These are phyloP conservation scores for Pangasius mekongensis DNA, from an alignment of 2,797 vertebrate genomes.

Conservation along the genomic window DNA sequence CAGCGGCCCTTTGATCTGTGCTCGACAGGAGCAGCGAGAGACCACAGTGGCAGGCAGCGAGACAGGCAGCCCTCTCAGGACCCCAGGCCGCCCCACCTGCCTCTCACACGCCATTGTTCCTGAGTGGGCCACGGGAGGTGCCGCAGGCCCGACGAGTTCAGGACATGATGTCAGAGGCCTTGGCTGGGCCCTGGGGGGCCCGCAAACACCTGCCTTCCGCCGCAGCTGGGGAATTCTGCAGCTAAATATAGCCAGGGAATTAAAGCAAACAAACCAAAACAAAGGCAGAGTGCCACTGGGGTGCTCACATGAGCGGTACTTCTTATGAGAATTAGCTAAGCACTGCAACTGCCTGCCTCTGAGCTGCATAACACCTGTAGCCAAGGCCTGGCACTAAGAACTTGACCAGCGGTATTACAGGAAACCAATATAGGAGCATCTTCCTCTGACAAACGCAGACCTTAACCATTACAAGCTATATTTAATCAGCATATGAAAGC, in stretches of 20 bases:
- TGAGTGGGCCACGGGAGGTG: slow-evolving; percentile 54
- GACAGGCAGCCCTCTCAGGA: slow-evolving; percentile 62
- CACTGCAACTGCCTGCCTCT: slow-evolving; percentile 53
- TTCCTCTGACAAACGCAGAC: neutral
- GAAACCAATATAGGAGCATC: neutral
- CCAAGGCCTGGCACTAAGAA: slow-evolving; percentile 3
- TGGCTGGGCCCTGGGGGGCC: slow-evolving; percentile 53
- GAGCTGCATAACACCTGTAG: slow-evolving; percentile 65
- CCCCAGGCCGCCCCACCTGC: slow-evolving; percentile 49
- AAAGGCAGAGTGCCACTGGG: slow-evolving; percentile 64
- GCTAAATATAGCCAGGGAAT: slow-evolving; percentile 73
- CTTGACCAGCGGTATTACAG: neutral
- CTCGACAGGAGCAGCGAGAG: slow-evolving; percentile 66
- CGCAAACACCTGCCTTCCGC: slow-evolving; percentile 74
- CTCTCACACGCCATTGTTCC: slow-evolving; percentile 65
- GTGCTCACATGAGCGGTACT: slow-evolving; percentile 63
- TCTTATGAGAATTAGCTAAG: slow-evolving; percentile 65
- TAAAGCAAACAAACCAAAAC: slow-evolving; percentile 71
- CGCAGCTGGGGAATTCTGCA: slow-evolving; percentile 71
- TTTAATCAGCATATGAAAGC: neutral
- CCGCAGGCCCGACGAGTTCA: slow-evolving; percentile 68
- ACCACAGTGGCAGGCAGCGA: slow-evolving; percentile 68
- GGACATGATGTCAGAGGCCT: slow-evolving; percentile 73
- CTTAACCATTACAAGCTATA: neutral
- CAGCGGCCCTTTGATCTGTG: slow-evolving; percentile 72